Conservation (phyloP, 2,888 invertebrate species). For the Phalera bucephala region DNA sequence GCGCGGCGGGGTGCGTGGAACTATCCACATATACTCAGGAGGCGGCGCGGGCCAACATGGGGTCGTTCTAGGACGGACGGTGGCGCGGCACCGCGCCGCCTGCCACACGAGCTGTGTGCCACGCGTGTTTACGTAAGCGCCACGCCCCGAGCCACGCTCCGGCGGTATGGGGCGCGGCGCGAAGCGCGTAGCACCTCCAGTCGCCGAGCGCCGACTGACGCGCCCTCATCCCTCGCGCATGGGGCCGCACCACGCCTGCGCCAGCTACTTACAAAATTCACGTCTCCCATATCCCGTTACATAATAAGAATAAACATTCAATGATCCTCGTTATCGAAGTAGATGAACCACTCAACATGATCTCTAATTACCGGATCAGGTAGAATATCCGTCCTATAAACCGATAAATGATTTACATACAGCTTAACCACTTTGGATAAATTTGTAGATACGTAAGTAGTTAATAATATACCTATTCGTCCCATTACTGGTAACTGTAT, state of each 20-base stretch:
- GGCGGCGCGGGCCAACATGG: constrained; percentile 76
- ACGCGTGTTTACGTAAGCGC: constrained; percentile 83
- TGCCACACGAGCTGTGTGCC: constrained; percentile 53
- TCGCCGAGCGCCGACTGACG: constrained; percentile 80
- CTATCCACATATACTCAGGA: constrained; percentile 68
- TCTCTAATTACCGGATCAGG: constrained; percentile 18
- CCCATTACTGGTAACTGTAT: too few relatives aligned
- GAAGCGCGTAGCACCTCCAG: constrained; percentile 74
- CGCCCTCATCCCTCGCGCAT: constrained; percentile 54
- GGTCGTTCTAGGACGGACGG: constrained; percentile 75
- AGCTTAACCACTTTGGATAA: too few relatives aligned
- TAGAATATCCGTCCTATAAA: too few relatives aligned
- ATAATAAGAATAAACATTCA: constrained; percentile 61
- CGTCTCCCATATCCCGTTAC: constrained; percentile 68
- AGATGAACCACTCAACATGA: too few relatives aligned
- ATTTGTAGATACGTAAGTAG: too few relatives aligned
- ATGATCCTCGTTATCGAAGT: constrained; percentile 39
- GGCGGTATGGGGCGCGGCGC: constrained; percentile 80
- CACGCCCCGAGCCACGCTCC: constrained; percentile 82
- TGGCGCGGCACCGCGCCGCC: constrained; percentile 73
- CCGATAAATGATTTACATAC: too few relatives aligned
- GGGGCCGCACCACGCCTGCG: constrained; percentile 63
- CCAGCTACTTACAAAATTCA: constrained; percentile 49
- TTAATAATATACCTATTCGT: too few relatives aligned
- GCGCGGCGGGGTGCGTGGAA: constrained; percentile 58